Evolutionary conservation across 2,797 vertebrate species (phyloP).

Genomic region (Phataginus tricuspis): DNA sequence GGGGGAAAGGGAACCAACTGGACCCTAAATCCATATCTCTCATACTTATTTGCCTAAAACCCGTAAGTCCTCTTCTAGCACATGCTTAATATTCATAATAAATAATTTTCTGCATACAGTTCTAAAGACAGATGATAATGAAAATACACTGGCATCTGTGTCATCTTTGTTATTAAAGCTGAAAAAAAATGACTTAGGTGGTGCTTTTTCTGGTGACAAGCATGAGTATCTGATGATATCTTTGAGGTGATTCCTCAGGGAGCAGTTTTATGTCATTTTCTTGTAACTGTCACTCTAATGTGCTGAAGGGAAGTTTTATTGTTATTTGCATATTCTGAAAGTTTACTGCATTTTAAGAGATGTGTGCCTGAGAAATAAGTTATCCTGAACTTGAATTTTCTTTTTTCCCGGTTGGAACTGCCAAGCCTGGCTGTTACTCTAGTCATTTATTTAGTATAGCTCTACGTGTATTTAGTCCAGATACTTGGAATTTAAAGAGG

Average conservation of each 20-base stretch:
- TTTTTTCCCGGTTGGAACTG: background rate
- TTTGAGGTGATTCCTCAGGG: slow-evolving; percentile 55
- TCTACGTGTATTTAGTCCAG: background rate
- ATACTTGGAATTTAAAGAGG: background rate
- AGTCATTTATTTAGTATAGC: background rate
- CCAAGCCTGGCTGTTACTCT: background rate
- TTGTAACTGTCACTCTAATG: slow-evolving; percentile 68
- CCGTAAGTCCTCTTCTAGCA: background rate
- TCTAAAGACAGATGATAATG: background rate
- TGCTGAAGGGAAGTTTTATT: slow-evolving; percentile 53
- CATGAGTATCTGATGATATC: background rate
- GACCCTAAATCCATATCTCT: background rate
- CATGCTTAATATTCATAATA: background rate
- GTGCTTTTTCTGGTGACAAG: slow-evolving; percentile 47
- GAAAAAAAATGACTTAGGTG: background rate
- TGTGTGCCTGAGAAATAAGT: slow-evolving; percentile 30
- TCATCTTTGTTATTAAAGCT: slow-evolving; percentile 52
- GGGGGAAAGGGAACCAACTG: background rate
- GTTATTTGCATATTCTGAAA: slow-evolving; percentile 74
- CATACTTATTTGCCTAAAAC: background rate
- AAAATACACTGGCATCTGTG: background rate
- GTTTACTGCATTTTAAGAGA: slow-evolving; percentile 66
- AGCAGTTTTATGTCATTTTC: slow-evolving; percentile 73
- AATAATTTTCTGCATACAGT: background rate
- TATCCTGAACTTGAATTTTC: background rate